Percentiles rank a stretch among this genome's conserved stretches.
Conservation (phyloP, 2,888 invertebrate genomes). For the Biston stratarius region DNA sequence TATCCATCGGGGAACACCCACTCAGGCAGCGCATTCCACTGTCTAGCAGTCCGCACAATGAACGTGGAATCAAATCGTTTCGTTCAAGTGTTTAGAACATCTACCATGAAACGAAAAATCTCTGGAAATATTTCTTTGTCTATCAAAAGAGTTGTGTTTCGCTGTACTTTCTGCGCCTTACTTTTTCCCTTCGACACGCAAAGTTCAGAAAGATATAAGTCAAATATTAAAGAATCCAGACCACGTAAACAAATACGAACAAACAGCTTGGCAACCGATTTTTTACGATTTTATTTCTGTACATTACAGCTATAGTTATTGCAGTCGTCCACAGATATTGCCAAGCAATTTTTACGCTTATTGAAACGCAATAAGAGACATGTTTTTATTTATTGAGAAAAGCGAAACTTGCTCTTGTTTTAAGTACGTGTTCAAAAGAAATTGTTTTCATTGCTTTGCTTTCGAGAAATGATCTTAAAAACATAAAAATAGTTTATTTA, state of each 20-base stretch:
- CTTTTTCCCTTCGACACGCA: constrained; percentile 7
- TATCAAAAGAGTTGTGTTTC: too few relatives aligned
- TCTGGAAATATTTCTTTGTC: too few relatives aligned
- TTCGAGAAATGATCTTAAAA: constrained; percentile 20
- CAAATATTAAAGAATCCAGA: constrained; percentile 34
- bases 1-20: too few relatives aligned
- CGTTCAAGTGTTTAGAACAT: too few relatives aligned
- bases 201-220: constrained; percentile 35
- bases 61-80: too few relatives aligned
- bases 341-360: constrained; percentile 44
- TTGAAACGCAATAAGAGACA: constrained; percentile 31
- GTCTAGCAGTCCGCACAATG: too few relatives aligned
- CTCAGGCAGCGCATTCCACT: too few relatives aligned
- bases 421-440: constrained; percentile 20
- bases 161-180: too few relatives aligned
- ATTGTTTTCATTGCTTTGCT: constrained; percentile 24
- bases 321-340: constrained; percentile 36
- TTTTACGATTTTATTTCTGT: constrained; percentile 56
- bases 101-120: too few relatives aligned
- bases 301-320: constrained; percentile 50
- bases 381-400: background rate
- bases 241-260: constrained; percentile 42
- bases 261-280: constrained; percentile 51
- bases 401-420: background rate
- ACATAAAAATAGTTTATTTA: constrained; percentile 3